A percentile compares a stretch with the other conserved stretches of the same genome.
These are phyloP conservation scores for Macrotis lagotis DNA, from an alignment of 2,113 vertebrate genomes.

Conservation along the genomic window DNA sequence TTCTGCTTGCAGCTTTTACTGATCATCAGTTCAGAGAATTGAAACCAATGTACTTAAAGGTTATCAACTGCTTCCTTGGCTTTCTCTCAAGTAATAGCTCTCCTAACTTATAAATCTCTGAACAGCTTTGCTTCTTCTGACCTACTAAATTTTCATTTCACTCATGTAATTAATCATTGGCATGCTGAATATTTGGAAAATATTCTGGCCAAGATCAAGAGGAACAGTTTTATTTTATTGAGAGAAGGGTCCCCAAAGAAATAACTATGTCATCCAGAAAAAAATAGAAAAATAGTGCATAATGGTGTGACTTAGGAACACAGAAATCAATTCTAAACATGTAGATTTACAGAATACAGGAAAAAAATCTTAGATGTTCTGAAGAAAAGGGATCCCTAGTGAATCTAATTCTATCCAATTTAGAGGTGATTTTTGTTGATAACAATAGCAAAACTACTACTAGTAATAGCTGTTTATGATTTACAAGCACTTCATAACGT, in stretches of 20 bases:
- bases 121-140: background rate
- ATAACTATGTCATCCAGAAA: background rate
- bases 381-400: background rate
- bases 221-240: background rate
- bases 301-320: background rate
- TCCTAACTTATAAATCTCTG: background rate
- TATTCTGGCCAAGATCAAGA: background rate
- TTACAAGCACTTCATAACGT: background rate
- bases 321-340: background rate
- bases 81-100: background rate
- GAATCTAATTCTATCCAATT: background rate
- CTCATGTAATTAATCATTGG: background rate
- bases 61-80: background rate
- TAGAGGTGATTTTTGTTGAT: background rate
- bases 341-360: background rate
- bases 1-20: background rate
- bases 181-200: conserved; percentile 22
- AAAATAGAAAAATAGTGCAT: conserved; percentile 4
- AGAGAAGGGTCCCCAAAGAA: background rate
- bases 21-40: background rate
- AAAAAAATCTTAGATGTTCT: background rate
- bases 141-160: background rate
- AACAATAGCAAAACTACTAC: background rate
- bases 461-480: background rate
- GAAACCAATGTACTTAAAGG: background rate